Evolutionary conservation across 2,888 invertebrate species (phyloP).

Genomic region (Amiota mariae): DNA sequence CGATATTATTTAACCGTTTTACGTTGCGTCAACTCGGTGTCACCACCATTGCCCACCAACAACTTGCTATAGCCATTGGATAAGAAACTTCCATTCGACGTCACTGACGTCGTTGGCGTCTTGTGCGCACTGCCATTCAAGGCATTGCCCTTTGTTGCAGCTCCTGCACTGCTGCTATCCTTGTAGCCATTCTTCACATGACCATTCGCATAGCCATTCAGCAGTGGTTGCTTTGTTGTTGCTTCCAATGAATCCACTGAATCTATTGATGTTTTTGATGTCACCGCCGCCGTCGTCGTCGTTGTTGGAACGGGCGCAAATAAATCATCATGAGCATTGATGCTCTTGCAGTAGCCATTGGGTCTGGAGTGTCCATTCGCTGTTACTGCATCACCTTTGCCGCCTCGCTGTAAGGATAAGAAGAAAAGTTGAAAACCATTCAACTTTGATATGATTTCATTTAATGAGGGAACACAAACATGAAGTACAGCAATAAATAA

Average conservation of each 20-base stretch:
- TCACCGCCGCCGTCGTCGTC: constrained; percentile 35
- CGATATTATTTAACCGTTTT: constrained; percentile 73
- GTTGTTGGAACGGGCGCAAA: constrained; percentile 52
- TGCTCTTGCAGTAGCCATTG: constrained; percentile 63
- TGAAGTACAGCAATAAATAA: background rate
- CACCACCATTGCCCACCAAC: constrained; percentile 55
- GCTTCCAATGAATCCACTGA: constrained; percentile 40
- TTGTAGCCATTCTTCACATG: constrained; percentile 59
- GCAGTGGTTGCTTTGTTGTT: constrained; percentile 43
- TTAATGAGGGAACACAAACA: constrained; percentile 2
- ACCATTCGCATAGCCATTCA: constrained; percentile 64
- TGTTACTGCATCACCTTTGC: constrained; percentile 34
- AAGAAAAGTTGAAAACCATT: constrained; percentile 21
- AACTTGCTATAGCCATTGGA: constrained; percentile 62
- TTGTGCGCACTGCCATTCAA: constrained; percentile 42
- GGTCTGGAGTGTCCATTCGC: constrained; percentile 58
- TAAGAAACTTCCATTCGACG: constrained; percentile 57
- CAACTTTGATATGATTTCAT: background rate
- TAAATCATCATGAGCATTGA: constrained; percentile 59
- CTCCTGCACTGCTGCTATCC: constrained; percentile 41
- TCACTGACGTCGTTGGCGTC: constrained; percentile 2
- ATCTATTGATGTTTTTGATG: constrained; percentile 35
- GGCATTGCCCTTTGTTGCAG: constrained; percentile 47
- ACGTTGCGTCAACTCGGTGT: constrained; percentile 70
- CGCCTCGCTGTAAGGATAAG: constrained; percentile 6